Percentiles rank a stretch among this genome's conserved stretches.
phyloP scores from a whole-genome alignment of 2,797 vertebrate species.

The Enteromius paludinosus region DNA sequence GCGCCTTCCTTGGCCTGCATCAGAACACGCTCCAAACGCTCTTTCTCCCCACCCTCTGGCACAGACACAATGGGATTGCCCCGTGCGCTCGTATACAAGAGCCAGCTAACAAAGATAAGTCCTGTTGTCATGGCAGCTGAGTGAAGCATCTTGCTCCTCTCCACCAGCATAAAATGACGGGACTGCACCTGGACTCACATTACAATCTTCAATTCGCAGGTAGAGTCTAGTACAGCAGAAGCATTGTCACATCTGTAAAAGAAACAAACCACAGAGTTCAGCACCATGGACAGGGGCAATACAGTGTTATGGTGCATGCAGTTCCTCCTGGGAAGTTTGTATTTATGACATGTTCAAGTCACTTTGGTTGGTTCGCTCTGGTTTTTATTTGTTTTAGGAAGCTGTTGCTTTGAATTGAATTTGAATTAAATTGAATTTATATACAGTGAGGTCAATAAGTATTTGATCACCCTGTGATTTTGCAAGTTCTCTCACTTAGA shows the following conservation, averaged over 20 bases:
- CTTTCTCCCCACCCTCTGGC: constrained; percentile 67
- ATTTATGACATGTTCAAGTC: no score
- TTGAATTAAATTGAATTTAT: no score
- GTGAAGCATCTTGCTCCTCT: constrained; percentile 90
- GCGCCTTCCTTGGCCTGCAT: constrained; percentile 73
- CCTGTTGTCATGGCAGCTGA: constrained; percentile 93
- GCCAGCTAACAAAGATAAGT: constrained; percentile 89
- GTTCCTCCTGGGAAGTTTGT: not conserved
- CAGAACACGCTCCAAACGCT: constrained; percentile 62
- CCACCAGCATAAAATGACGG: constrained; percentile 78
- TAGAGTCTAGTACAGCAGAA: constrained; percentile 81
- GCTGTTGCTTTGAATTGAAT: no score
- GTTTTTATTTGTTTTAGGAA: no score
- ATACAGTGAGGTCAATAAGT: no score
- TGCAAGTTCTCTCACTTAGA: no score
- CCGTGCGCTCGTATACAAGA: constrained; percentile 84
- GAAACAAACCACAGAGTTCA: constrained; percentile 17
- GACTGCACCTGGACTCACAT: constrained; percentile 86
- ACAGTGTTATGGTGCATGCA: not conserved
- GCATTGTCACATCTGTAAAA: constrained; percentile 43
- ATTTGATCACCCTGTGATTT: no score
- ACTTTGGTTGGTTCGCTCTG: no score
- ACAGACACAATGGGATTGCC: constrained; percentile 87
- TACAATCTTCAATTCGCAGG: constrained; percentile 82
- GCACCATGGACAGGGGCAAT: constrained; percentile 45